phyloP scores from a whole-genome alignment of 2,888 invertebrate genomes.

The Acanthosepion lycidas region DNA sequence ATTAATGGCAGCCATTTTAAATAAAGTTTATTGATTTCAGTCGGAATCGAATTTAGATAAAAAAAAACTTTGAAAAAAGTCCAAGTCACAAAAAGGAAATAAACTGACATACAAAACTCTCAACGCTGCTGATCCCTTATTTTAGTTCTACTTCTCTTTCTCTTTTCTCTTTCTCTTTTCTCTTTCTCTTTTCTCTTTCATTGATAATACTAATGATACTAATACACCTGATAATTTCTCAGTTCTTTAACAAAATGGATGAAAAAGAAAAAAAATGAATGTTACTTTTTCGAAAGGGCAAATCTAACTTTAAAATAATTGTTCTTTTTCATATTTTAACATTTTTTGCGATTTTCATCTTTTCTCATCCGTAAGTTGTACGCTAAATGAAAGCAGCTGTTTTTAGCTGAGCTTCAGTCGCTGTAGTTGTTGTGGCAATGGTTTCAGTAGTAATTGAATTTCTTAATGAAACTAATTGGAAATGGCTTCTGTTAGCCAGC shows the following conservation, averaged over 20 bases:
- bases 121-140: not conserved
- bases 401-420: not conserved
- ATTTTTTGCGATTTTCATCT: not conserved
- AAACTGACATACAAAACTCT: not conserved
- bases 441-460: not conserved
- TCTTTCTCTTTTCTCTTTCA: not conserved
- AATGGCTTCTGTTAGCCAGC: conserved; percentile 1
- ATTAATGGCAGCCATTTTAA: not conserved
- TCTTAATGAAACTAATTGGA: not conserved
- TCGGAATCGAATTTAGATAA: not conserved
- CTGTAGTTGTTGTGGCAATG: not conserved
- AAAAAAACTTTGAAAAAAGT: not conserved
- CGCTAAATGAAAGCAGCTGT: not conserved
- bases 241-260: not conserved
- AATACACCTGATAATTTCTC: not conserved
- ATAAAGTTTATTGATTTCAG: not conserved
- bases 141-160: not conserved
- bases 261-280: not conserved
- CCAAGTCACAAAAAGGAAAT: not conserved
- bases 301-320: not conserved
- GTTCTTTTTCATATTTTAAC: not conserved
- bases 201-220: not conserved
- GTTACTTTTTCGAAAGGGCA: not conserved
- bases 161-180: not conserved
- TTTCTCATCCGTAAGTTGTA: not conserved